Percentiles rank a stretch among this genome's conserved stretches.
Conservation (phyloP, 2,888 invertebrate species). For the Agapostemon virescens region DNA sequence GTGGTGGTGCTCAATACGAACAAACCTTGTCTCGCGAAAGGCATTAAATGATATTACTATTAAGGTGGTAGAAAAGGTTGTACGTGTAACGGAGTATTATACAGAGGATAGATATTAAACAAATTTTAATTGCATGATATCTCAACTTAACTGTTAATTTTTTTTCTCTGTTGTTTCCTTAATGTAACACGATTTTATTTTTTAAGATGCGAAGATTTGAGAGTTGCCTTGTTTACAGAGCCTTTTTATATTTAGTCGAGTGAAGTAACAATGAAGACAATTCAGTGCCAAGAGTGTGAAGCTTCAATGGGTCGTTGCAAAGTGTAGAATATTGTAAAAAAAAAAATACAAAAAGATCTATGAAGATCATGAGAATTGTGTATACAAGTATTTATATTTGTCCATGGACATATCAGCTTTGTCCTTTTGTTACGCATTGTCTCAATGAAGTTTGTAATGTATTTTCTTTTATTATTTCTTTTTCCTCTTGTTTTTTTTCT, state of each 20-base stretch:
- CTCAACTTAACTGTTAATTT: constrained; percentile 5
- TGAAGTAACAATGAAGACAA: background rate
- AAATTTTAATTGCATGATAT: constrained; percentile 21
- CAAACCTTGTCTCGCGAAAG: background rate
- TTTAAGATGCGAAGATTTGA: background rate
- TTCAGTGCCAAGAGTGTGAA: constrained; percentile 20
- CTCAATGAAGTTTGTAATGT: background rate
- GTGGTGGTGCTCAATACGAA: background rate
- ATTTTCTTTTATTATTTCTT: too few relatives aligned
- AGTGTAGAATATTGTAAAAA: background rate
- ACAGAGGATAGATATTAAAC: background rate
- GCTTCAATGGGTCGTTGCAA: background rate
- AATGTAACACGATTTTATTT: constrained; percentile 7
- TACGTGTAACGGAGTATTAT: background rate
- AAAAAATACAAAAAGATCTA: background rate
- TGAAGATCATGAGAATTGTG: background rate
- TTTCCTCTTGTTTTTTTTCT: too few relatives aligned
- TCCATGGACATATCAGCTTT: background rate
- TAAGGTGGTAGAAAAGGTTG: constrained; percentile 7
- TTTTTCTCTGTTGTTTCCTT: background rate
- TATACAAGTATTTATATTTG: constrained; percentile 15
- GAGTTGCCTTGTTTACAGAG: background rate
- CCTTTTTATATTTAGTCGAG: constrained; percentile 1
- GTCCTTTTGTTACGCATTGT: background rate
- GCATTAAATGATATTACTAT: background rate